Evolutionary conservation across 1,140 invertebrate genomes (phyloP), one percentile per base, ranked within the genome.

Genomic region (Yoshiicerus persimilis): DNA sequence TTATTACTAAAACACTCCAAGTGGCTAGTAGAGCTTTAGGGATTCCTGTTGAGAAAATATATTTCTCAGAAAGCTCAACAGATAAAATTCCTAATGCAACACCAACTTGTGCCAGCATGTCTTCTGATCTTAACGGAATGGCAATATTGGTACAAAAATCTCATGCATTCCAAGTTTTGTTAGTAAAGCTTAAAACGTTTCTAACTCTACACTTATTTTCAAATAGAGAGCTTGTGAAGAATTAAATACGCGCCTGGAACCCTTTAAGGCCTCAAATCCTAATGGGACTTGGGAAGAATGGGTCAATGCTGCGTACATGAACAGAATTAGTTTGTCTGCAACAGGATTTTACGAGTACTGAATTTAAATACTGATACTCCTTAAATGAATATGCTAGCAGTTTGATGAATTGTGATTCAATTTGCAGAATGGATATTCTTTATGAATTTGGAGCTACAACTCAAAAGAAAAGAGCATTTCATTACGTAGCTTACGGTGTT

Each of bases 1-100:
- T 99, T 0, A 96, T 98, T 91, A 99, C 97, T 0, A 99, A 99
- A 94, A 97, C 98, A 95, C 96, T 98, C 86, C 97, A 98, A 94
- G 95, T 97, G 38, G 96, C 96, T 0, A 96, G 96, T 83, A 93
- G 95, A 89, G 94, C 94, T 6, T 93, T 99, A 2, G 95, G 94
- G 39, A 95, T 98, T 32, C 94, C 96, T 38, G 91, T 94, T 10
- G 94, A 95, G 0, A 95, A 96, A 91, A 97, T 99, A 91, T 95
- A 98, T 91, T 97, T 98, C 25, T 94, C 94, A 83, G 98, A 99
- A 93, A 97, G 97, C 0, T 93, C 96, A n/a, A 98, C 97, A 0
- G 97, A 98, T 91, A 98, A 98, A 93, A 97, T 99, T 1, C 97
- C 98, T 0, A 99, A 99, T 92, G 96, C 97, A 0, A 96, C 97